A percentile compares a stretch with the other conserved stretches of the same genome.
These are phyloP conservation scores for Pristionchus japonicus DNA, from an alignment of 2,888 invertebrate species.

Conservation along the genomic window DNA sequence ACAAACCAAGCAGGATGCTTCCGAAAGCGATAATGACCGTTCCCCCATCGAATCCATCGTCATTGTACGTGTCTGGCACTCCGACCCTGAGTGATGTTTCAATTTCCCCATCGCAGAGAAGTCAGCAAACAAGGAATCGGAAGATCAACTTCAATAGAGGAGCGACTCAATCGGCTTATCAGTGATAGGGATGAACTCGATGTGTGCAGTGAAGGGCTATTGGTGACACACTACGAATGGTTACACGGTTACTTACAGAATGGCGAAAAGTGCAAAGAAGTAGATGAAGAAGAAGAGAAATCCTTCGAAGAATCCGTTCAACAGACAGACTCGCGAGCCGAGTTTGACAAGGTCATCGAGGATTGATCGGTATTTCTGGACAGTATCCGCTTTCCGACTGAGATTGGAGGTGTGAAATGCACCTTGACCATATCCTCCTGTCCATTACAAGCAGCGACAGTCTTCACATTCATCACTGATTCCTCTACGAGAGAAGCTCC, in stretches of 20 bases:
- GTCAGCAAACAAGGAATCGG: neutral
- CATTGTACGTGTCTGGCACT: neutral
- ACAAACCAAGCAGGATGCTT: neutral
- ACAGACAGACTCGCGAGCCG: neutral
- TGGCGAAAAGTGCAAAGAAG: neutral
- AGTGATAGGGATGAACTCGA: neutral
- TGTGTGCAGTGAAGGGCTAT: neutral
- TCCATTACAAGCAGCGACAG: too few species aligned
- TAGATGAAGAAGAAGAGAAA: constrained; percentile 12
- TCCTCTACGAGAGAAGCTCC: neutral
- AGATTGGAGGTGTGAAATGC: neutral
- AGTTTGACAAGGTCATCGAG: neutral
- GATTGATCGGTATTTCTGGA: constrained; percentile 14
- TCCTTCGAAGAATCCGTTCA: constrained; percentile 13
- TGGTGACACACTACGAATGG: neutral
- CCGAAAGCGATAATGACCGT: neutral
- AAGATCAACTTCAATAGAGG: constrained; percentile 8
- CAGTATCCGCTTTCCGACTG: neutral
- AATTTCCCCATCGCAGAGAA: neutral
- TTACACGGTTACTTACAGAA: neutral
- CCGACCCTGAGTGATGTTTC: neutral
- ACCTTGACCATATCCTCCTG: constrained; percentile 56
- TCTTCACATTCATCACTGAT: constrained; percentile 9
- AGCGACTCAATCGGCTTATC: neutral
- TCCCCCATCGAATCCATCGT: neutral